Evolutionary conservation across 2,113 vertebrate species (phyloP), one percentile per base, ranked within the genome.

Genomic region (Xiphias gladius): DNA sequence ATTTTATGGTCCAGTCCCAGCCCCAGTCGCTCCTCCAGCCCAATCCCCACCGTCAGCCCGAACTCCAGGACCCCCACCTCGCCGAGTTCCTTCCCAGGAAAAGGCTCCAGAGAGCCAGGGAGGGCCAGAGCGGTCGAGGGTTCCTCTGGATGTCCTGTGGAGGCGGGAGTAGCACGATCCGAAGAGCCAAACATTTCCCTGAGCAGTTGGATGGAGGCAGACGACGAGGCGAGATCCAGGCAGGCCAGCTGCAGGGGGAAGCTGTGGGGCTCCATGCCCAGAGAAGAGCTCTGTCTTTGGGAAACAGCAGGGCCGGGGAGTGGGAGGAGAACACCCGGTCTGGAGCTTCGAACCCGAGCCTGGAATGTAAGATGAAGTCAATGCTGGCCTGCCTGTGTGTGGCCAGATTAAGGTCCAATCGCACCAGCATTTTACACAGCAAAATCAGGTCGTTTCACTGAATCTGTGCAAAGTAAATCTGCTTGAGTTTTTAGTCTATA

Each of bases 141-240:
- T 2, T 41, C 48, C 13, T 22, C 46, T 3, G 61, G 55, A 7
- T 0, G 71, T 32, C 48, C 76, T 0, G 17, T 0, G 30, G 71
- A 17, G 12, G 37, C 10, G 0, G 66, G 26, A 7, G 43, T 68
- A 17, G 35, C 4, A 1, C 14, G 52, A 14, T 65, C 58, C 0
- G 59, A 37, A 0, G 80, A 32, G 11, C 62, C 19, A 1, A 90
- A 85, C 85, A 90, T 58, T 0, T 75, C 79, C 73, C 76, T 52
- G 67, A 92, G 84, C 35, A 93, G 73, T 1, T 64, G 87, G 26
- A 80, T 1, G 0, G 91, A 92, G 79, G 89, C 81, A 0, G 91
- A 75, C 0, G 91, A 90, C 0, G 88, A 85, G 46, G 89, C 86
- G 1, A 93, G 88, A 17, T 93, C 92, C 85, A 92, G 82, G 64